These are phyloP conservation scores for Melitaea cinxia DNA, from an alignment of 1,140 invertebrate genomes.

Conservation along the genomic window DNA sequence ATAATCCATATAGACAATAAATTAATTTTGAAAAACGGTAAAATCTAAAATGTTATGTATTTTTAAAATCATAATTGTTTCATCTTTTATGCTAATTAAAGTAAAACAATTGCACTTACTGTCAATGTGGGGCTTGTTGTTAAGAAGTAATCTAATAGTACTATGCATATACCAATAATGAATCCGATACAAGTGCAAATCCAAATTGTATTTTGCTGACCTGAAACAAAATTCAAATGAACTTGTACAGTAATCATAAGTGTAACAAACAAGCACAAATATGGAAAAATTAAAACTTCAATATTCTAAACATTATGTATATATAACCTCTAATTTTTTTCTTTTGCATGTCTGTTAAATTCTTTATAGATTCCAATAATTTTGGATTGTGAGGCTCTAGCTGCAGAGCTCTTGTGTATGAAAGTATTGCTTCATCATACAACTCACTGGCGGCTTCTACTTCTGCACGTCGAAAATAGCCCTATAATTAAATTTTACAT, in stretches of 20 bases:
- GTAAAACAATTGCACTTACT: slow-evolving; percentile 77
- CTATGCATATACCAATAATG: slow-evolving; percentile 86
- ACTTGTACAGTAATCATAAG: no score
- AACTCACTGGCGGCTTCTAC: slow-evolving; percentile 87
- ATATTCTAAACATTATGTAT: no score
- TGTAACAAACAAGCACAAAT: no score
- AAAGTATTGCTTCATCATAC: slow-evolving; percentile 87
- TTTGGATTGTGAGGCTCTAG: slow-evolving; percentile 87
- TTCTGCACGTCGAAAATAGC: slow-evolving; percentile 91
- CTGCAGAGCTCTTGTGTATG: slow-evolving; percentile 86
- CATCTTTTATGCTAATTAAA: not conserved
- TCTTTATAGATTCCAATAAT: slow-evolving; percentile 85
- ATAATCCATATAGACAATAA: no score
- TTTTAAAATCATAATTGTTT: not conserved
- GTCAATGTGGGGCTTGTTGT: slow-evolving; percentile 85
- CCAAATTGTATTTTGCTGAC: slow-evolving; percentile 88
- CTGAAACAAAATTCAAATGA: slow-evolving; percentile 71
- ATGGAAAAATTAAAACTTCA: no score
- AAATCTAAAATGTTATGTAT: not conserved
- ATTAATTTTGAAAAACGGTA: no score
- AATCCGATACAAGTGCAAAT: slow-evolving; percentile 88
- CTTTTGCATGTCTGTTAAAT: slow-evolving; percentile 83
- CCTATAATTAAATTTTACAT: slow-evolving; percentile 74
- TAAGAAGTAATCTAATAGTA: slow-evolving; percentile 86
- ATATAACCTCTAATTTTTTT: slow-evolving; percentile 83